These are phyloP conservation scores for Drosophila pseudotakahashii DNA, from an alignment of 2,888 invertebrate species.

Conservation along the genomic window DNA sequence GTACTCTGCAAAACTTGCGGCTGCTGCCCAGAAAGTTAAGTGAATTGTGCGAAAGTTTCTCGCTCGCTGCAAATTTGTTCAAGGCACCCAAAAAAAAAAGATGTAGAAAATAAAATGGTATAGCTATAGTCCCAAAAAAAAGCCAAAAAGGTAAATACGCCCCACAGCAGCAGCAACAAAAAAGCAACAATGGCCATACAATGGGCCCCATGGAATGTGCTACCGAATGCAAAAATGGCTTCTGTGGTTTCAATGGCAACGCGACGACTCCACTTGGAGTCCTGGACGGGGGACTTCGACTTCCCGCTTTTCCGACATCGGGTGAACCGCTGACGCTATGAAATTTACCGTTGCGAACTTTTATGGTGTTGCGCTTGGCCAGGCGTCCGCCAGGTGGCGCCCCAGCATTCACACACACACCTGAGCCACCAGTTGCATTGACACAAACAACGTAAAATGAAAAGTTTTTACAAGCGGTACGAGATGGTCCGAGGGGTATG, in stretches of 20 bases:
- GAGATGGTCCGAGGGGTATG: slow-evolving; percentile 2
- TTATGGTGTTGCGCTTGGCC: slow-evolving; percentile 54
- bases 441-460: slow-evolving; percentile 70
- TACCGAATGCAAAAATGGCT: slow-evolving; percentile 79
- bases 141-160: slow-evolving; percentile 74
- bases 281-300: slow-evolving; percentile 3
- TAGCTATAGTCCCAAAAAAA: slow-evolving; percentile 23
- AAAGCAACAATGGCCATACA: slow-evolving; percentile 71
- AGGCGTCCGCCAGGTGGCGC: slow-evolving; percentile 47
- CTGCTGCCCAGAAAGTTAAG: slow-evolving; percentile 72
- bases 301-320: slow-evolving; percentile 1
- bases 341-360: slow-evolving; percentile 73
- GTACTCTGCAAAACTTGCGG: slow-evolving; percentile 61
- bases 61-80: slow-evolving; percentile 73
- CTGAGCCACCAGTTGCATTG: slow-evolving; percentile 72
- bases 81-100: slow-evolving; percentile 56
- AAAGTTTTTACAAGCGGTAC: slow-evolving; percentile 50
- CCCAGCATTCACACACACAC: slow-evolving; percentile 16
- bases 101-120: slow-evolving; percentile 16
- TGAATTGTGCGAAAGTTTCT: slow-evolving; percentile 79
- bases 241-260: slow-evolving; percentile 79
- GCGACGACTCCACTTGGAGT: slow-evolving; percentile 22
- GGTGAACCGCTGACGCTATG: slow-evolving; percentile 65
- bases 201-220: slow-evolving; percentile 77
- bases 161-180: slow-evolving; percentile 37